A percentile compares a stretch with the other conserved stretches of the same genome.
Evolutionary conservation across 2,113 vertebrate genomes (phyloP).

Genomic region (Lophura nycthemera): DNA sequence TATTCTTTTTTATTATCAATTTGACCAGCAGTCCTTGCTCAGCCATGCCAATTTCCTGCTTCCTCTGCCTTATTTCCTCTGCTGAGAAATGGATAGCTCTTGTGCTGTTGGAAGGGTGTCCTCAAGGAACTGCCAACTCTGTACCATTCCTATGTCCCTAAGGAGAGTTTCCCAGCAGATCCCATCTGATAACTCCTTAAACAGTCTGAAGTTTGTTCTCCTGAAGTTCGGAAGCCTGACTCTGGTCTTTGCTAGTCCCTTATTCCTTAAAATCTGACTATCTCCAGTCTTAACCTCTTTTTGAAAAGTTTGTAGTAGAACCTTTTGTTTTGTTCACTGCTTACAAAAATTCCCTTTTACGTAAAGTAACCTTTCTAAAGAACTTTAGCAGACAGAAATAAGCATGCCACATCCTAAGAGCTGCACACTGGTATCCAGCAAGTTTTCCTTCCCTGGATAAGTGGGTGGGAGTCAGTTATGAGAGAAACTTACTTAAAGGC

Average conservation of each 20-base stretch:
- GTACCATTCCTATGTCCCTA: neutral
- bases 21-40: neutral
- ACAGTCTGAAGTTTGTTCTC: neutral
- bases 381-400: neutral
- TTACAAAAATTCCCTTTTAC: neutral
- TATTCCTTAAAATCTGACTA: neutral
- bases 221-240: neutral
- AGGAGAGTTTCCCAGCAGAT: neutral
- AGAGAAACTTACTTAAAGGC: neutral
- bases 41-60: neutral
- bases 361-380: neutral
- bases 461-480: neutral
- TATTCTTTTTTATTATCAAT: neutral
- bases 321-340: neutral
- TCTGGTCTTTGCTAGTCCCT: neutral
- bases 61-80: neutral
- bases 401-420: accelerated
- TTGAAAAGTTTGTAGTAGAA: neutral
- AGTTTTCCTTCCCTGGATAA: neutral
- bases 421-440: neutral
- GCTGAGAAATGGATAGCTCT: neutral
- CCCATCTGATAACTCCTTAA: neutral
- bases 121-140: neutral
- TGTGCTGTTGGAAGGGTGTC: neutral
- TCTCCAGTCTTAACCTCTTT: neutral